These are phyloP conservation scores for Corticium candelabrum DNA, from an alignment of 37 sponge, comb jelly and placozoan species.

Conservation along the genomic window DNA sequence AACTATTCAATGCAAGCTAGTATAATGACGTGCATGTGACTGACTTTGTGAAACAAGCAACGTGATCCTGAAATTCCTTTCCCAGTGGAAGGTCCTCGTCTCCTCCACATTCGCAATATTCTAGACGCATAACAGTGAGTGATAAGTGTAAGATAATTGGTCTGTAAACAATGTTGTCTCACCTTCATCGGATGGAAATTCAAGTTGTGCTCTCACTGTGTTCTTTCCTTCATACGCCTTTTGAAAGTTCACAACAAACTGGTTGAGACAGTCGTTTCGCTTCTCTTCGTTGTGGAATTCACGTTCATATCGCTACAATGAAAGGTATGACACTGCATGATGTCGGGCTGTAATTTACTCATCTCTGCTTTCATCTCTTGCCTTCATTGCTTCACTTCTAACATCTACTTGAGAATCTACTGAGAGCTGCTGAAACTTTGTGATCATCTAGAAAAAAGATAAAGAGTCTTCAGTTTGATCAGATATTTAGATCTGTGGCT, in stretches of 20 bases:
- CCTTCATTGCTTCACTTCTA: neutral
- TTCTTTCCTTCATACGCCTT: neutral
- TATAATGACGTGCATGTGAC: too few species aligned
- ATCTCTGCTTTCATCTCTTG: neutral
- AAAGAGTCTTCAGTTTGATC: neutral
- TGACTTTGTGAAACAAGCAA: too few species aligned
- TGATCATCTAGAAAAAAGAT: neutral
- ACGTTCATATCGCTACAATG: neutral
- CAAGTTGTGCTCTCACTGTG: neutral
- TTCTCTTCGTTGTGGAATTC: neutral
- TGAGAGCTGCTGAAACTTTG: neutral
- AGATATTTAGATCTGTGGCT: too few species aligned
- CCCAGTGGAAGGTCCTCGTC: constrained; percentile 1
- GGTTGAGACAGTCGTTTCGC: neutral
- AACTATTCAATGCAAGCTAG: too few species aligned
- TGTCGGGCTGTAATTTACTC: too few species aligned
- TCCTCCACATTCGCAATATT: neutral
- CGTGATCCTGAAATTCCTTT: constrained; percentile 3
- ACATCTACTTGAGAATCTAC: neutral
- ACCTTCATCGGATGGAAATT: neutral
- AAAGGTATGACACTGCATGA: neutral
- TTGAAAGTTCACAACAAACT: neutral
- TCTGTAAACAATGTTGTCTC: neutral
- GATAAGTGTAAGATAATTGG: too few species aligned
- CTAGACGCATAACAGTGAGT: neutral